Evolutionary conservation across 2,888 invertebrate genomes (phyloP), one percentile per base, ranked within the genome.

Genomic region (Neoascia interrupta): DNA sequence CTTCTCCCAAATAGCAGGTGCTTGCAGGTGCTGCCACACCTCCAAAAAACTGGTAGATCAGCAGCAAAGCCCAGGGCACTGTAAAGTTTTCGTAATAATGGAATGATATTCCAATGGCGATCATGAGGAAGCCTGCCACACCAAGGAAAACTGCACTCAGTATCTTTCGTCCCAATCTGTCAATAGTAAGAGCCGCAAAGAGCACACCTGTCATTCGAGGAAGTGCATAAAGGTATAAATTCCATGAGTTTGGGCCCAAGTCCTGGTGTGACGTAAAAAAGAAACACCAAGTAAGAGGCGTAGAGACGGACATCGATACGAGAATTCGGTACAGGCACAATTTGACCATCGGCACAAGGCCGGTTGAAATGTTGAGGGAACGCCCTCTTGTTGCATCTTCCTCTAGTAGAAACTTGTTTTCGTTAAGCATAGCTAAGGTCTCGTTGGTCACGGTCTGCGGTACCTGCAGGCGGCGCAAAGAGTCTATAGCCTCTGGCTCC

Each of bases 1-100:
- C 87, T 69, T 87, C 87, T 1, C 85, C 83, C 72, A 87, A 43
- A 56, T 84, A 86, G 1, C 66, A 69, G 0, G 87, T 70, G 1
- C 83, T 84, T 19, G 82, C 81, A 37, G 84, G 73, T 0, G 82
- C 70, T 43, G 68, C 83, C 8, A 85, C 21, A 0, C 86, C 86
- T 4, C 83, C 84, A 23, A 85, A 83, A 36, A 85, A 82, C 64
- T 87, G 86, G 37, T 82, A 83, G n/a, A 83, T 70, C 36, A 74
- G 11, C 4, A 60, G 15, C 8, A 15, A 21, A 6, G n/a, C n/a
- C n/a, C n/a, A n/a, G n/a, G n/a, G n/a, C n/a, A n/a, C n/a, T n/a
- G n/a, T n/a, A n/a, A n/a, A 26, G n/a, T n/a, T n/a, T n/a, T n/a
- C n/a, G n/a, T n/a, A n/a, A n/a, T n/a, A 85, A 81, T 6, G 64